These are phyloP conservation scores for Philonicus albiceps DNA, from an alignment of 2,888 invertebrate species.

Conservation along the genomic window DNA sequence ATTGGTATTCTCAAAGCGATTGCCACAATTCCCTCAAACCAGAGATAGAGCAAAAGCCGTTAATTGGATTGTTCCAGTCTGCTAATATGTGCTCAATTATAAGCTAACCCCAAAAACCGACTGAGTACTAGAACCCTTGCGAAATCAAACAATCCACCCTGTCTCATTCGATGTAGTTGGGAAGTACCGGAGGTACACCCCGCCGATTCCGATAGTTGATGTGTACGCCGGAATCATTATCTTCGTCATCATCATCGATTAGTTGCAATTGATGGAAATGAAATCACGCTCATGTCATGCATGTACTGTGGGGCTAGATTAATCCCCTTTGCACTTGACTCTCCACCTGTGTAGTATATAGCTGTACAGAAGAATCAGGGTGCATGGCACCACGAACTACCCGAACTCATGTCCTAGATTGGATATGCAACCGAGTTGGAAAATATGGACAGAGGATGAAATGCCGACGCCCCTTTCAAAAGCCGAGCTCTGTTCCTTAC, in stretches of 20 bases:
- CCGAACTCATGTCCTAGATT: background rate
- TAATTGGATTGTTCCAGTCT: constrained; percentile 10
- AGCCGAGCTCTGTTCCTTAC: background rate
- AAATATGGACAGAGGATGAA: background rate
- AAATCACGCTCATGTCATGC: constrained; percentile 16
- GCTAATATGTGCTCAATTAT: constrained; percentile 12
- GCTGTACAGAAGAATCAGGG: background rate
- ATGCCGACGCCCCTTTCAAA: background rate
- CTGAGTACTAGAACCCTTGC: background rate
- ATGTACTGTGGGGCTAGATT: constrained; percentile 10
- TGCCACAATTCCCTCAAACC: background rate
- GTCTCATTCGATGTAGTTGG: background rate
- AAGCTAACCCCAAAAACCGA: background rate
- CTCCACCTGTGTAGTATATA: background rate
- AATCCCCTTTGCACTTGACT: constrained; percentile 17
- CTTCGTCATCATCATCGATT: constrained; percentile 25
- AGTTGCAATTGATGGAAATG: constrained; percentile 24
- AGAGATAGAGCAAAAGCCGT: background rate
- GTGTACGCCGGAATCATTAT: background rate
- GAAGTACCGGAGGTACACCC: background rate
- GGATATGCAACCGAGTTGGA: background rate
- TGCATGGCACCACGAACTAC: background rate
- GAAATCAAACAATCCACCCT: constrained; percentile 3
- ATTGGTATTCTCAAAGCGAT: background rate
- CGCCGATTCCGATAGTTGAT: background rate